Base-by-base conservation (phyloP, 2,797 vertebrate genomes). In the Muscicapa comitata region DNA sequence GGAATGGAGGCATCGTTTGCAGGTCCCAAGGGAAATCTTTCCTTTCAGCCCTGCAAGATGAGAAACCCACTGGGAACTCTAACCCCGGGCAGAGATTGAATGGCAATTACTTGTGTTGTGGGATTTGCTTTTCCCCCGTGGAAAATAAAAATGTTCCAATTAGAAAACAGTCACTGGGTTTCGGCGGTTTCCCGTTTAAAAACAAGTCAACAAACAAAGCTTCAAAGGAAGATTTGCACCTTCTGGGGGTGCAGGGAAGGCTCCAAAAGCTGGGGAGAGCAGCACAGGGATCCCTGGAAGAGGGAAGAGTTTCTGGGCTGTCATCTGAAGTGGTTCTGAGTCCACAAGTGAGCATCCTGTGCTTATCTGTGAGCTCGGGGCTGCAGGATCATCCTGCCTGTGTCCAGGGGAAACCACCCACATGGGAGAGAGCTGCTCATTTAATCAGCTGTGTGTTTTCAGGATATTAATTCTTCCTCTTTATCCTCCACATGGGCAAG, bases 11-110 rank as follows among this genome's bases (percentile, higher is more conserved):
- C 33, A 70, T 92, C 78, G 0, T 83, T 86, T 94, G 91, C 72
- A 57, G 73, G 40, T 73, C 95, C 86, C 90, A 0, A 10, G 85
- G 94, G 95, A 97, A 80, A 80, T 82, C 94, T 94, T 88, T 24
- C 82, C 80, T 96, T 90, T 94, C 93, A 88, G 76, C 78, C 63
- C 72, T 86, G 96, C 38, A 93, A 96, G 94, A 93, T 75, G 95
- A 94, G 93, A 95, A 97, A 29, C 72, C 70, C 0, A 7, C 40
- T 53, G 95, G 95, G 95, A 85, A 53, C 73, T 90, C 51, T 79
- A 88, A 87, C 16, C 81, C 50, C 8, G 48, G 4, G 4, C 37
- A 70, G 47, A 86, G 85, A 93, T 71, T 86, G 95, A 94, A 86
- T 67, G 80, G 86, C 94, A 88, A 79, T 95, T 93, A 87, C 88